Evolutionary conservation across 92 coral and sea anemone species (phyloP).

Genomic region (Phenganax marumi): DNA sequence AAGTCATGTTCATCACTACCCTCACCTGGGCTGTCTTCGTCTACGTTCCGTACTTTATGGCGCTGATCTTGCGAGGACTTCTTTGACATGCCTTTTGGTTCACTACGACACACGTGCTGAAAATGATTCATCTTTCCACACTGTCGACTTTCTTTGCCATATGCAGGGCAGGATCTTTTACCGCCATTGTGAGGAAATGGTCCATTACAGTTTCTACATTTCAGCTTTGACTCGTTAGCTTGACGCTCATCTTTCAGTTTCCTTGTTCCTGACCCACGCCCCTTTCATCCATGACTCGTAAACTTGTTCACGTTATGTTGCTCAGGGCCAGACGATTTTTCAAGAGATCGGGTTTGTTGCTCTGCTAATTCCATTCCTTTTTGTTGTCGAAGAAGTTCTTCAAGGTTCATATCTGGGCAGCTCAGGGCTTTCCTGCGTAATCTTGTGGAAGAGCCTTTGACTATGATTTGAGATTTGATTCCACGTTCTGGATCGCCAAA

Average conservation of each 20-base stretch:
- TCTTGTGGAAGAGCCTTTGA: no score
- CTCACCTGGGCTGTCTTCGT: slow-evolving; percentile 21
- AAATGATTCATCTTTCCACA: no score
- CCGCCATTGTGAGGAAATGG: background rate
- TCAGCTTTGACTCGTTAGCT: background rate
- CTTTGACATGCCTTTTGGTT: no score
- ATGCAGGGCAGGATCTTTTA: background rate
- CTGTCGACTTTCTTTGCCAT: background rate
- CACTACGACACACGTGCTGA: no score
- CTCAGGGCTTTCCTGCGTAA: no score
- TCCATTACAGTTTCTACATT: no score
- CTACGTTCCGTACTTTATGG: no score
- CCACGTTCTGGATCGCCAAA: background rate
- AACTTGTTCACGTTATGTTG: no score
- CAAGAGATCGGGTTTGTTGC: no score
- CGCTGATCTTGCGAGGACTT: no score
- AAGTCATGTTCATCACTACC: background rate
- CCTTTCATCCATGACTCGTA: background rate
- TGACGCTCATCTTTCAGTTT: background rate
- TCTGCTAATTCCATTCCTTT: slow-evolving; percentile 3
- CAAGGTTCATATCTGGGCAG: no score
- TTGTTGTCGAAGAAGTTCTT: slow-evolving; percentile 35
- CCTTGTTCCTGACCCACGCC: background rate
- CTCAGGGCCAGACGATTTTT: no score
- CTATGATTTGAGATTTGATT: background rate